phyloP scores from a whole-genome alignment of 2,888 invertebrate species.

The Pandemis cinnamomeana region DNA sequence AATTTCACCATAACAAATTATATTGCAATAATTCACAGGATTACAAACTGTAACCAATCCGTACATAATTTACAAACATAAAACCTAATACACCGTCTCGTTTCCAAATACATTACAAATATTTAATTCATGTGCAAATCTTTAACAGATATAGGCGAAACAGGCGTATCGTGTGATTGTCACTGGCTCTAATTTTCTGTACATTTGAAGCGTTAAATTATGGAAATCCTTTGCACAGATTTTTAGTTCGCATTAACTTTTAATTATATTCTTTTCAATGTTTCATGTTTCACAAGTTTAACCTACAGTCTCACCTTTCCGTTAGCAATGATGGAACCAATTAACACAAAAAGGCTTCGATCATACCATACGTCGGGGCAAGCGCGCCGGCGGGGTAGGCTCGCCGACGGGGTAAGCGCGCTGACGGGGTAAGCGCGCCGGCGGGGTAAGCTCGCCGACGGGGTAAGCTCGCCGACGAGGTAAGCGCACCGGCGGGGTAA shows the following conservation, averaged over 20 bases:
- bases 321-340: neutral
- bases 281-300: neutral
- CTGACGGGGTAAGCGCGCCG: too few species aligned
- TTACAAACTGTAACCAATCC: neutral
- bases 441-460: too few species aligned
- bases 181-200: constrained; percentile 10
- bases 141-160: neutral
- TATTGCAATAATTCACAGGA: neutral
- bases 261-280: neutral
- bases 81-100: neutral
- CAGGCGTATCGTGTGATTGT: neutral
- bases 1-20: neutral
- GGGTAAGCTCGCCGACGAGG: too few species aligned
- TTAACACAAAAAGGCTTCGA: neutral
- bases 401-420: too few species aligned
- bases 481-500: too few species aligned
- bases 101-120: neutral
- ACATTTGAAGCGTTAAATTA: neutral
- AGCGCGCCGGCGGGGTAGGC: too few species aligned
- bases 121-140: neutral
- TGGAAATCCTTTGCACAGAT: constrained; percentile 10
- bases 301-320: neutral
- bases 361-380: too few species aligned
- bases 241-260: neutral
- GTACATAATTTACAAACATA: neutral